Evolutionary conservation across 2,888 invertebrate species (phyloP), one percentile per base, ranked within the genome.

Genomic region (Pasiphila rectangulata): DNA sequence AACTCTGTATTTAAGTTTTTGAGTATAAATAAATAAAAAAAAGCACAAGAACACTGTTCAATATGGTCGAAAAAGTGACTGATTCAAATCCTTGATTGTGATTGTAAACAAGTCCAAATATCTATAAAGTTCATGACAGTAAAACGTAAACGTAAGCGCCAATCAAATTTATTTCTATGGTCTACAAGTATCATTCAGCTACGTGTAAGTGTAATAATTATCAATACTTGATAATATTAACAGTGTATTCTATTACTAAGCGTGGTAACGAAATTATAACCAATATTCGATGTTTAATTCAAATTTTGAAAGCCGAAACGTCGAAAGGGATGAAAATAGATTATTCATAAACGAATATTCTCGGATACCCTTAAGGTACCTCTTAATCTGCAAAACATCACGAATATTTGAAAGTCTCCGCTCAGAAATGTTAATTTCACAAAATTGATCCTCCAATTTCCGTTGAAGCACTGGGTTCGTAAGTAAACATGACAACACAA

Each of bases 401-500:
- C 9, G 25, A 37, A 13, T 13, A 25, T 27, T 36, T 29, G 9
- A 24, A 24, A 36, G 27, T 39, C 9, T 27, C 3, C 24, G 25
- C 21, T 19, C 16, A 46, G 45, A 32, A 48, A 42, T 41, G 53
- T 29, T 47, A 43, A 56, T 51, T 44, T 37, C 34, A 29, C 38
- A 48, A 36, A 46, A 44, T 44, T 42, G 35, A 39, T 44, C 43
- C 39, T 35, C 39, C 47, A 48, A 56, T 62, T 42, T 51, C 47
- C 47, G 46, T 23, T 32, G 38, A 54, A 37, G 16, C 2, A 17
- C 32, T 32, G 45, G 50, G 56, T 52, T 50, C 53, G 61, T 65
- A 67, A 71, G 69, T 63, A 70, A 70, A 68, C 74, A 68, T 62
- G 54, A 61, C 51, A 65, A 64, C 61, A 62, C 59, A 59, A 67